Base-by-base conservation (phyloP, 2,888 invertebrate genomes). In the Magallana nippona region DNA sequence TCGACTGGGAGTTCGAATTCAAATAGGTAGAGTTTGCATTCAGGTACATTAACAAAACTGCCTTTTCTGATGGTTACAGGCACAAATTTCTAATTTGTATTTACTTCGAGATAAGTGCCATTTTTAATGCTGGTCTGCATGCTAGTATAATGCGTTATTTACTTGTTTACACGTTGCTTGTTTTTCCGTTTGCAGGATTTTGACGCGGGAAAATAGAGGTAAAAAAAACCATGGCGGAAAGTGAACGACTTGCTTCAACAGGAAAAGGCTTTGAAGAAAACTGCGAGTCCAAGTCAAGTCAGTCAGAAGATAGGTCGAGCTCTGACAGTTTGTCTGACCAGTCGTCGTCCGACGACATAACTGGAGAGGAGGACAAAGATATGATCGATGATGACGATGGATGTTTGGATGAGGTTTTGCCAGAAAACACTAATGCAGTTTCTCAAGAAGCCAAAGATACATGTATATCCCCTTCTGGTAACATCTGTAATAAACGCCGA, bases 181-280 rank as follows among this genome's bases (percentile, higher is more conserved):
- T 0, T 44, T 10, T 78, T 44, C 27, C 27, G 0, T 79, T 56
- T 8, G 1, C 15, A 79, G 79, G 27, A 79, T 57, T 56, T 79
- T 56, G 79, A 79, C 5, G 22, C 56, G n/a, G 79, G 79, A 13
- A 79, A 79, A 56, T 79, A 57, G 58, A 56, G 55, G 19, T 22
- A 19, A 55, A 57, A 2, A 79, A 57, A 56, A 79, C 56, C 2
- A 79, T 79, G 79, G 58, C 55, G 15, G 58, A 19, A 56, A 79
- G 79, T 79, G 79, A 71, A 27, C 27, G 63, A 2, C 22, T 71
- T 11, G 63, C 63, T 15, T 71, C 63, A 13, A 71, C 63, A 71
- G 63, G 63, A 32, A 71, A 71, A 71, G 15, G 27, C 2, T 71
- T 71, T 71, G 63, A 71, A 2, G 27, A 5, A 58, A n/a, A 58